Evolutionary conservation across 2,113 vertebrate genomes (phyloP).

Genomic region (Lamprologus callipterus): DNA sequence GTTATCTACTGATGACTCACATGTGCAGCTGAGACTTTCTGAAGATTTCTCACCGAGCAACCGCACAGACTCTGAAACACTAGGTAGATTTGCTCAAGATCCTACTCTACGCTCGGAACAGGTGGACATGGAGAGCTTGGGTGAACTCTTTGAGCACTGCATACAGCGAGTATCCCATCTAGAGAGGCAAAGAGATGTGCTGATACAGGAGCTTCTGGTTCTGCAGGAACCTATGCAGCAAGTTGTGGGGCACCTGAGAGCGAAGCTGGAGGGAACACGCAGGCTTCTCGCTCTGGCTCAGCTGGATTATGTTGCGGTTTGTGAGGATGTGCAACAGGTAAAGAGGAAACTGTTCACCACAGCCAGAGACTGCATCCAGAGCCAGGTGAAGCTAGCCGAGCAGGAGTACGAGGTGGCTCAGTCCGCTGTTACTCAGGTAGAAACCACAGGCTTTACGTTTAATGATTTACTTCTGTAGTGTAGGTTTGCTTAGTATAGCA

Average conservation of each 20-base stretch:
- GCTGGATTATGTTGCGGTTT: slow-evolving; percentile 73
- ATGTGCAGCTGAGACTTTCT: not conserved
- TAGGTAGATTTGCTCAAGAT: not conserved
- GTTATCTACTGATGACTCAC: not conserved
- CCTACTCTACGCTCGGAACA: not conserved
- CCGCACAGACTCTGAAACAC: not conserved
- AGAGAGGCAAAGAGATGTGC: slow-evolving; percentile 72
- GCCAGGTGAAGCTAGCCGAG: slow-evolving; percentile 79
- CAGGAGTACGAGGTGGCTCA: slow-evolving; percentile 78
- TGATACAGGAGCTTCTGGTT: slow-evolving; percentile 72
- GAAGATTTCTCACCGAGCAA: not conserved
- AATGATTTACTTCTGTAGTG: not conserved
- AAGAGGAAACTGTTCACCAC: slow-evolving; percentile 81
- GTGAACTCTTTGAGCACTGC: slow-evolving; percentile 58
- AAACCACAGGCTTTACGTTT: not conserved
- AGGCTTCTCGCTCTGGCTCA: slow-evolving; percentile 73
- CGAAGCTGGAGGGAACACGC: slow-evolving; percentile 68
- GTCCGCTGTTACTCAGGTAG: slow-evolving; percentile 58
- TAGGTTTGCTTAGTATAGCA: not conserved
- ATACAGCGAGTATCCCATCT: slow-evolving; percentile 77
- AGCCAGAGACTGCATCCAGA: slow-evolving; percentile 82
- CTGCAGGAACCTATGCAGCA: slow-evolving; percentile 77
- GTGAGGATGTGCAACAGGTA: slow-evolving; percentile 76
- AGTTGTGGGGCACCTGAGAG: slow-evolving; percentile 74
- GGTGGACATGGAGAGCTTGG: slow-evolving; percentile 11